These are phyloP conservation scores for Slavum lentiscoides DNA, from an alignment of 2,888 invertebrate genomes.

Conservation along the genomic window DNA sequence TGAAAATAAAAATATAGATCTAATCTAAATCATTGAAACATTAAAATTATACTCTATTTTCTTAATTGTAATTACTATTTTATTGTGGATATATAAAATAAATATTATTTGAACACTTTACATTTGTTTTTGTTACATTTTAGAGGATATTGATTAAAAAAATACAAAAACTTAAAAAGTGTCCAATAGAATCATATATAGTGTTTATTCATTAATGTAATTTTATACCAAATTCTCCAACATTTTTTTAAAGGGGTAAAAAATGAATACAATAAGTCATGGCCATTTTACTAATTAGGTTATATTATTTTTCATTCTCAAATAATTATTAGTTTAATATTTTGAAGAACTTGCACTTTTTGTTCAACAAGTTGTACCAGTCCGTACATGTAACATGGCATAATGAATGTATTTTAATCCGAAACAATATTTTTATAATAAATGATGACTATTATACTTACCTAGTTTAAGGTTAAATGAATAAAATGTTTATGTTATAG, in stretches of 20 bases:
- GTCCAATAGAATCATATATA: not conserved
- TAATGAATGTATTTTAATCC: not conserved
- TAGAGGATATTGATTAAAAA: conserved; percentile 17
- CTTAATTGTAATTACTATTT: not conserved
- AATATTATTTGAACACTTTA: conserved; percentile 13
- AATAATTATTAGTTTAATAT: not conserved
- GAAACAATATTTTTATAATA: not conserved
- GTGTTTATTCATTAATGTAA: not conserved
- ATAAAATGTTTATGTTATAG: not conserved
- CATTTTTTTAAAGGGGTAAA: not conserved
- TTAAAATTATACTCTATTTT: not conserved
- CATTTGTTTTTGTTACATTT: conserved; percentile 14
- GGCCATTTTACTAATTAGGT: not conserved
- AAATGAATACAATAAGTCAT: conserved; percentile 14
- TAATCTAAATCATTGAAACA: not conserved
- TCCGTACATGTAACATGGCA: not conserved
- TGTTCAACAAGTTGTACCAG: not conserved
- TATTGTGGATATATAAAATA: conserved; percentile 20
- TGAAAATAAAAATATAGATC: conserved; percentile 11
- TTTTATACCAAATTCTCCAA: conserved; percentile 1
- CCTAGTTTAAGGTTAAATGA: not conserved
- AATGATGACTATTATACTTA: not conserved
- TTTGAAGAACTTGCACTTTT: not conserved
- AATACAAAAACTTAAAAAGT: conserved; percentile 13
- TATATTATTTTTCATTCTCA: not conserved